These are phyloP conservation scores for Ganaspis brasiliensis DNA, from an alignment of 2,888 invertebrate species.

Conservation along the genomic window DNA sequence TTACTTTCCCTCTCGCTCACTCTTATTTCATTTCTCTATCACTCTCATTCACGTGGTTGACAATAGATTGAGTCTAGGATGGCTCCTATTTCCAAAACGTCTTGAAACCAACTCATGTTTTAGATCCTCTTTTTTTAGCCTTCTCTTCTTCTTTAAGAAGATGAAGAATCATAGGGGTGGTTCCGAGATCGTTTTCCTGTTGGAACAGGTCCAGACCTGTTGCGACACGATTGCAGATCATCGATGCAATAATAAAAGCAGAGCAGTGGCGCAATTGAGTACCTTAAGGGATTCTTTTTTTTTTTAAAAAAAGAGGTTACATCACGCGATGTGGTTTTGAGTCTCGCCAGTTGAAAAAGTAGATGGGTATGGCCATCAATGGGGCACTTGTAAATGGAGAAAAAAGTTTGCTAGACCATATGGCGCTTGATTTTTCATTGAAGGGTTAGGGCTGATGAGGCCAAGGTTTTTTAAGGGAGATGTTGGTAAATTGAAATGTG, in stretches of 20 bases:
- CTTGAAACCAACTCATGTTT: slow-evolving; percentile 1
- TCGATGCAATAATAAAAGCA: slow-evolving; percentile 21
- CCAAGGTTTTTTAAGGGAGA: background rate
- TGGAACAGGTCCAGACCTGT: slow-evolving; percentile 66
- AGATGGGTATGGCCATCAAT: slow-evolving; percentile 14
- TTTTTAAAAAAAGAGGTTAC: slow-evolving; percentile 6
- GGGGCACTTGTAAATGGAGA: slow-evolving; percentile 21
- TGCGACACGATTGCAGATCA: slow-evolving; percentile 62
- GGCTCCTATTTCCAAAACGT: slow-evolving; percentile 53
- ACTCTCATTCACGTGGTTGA: background rate
- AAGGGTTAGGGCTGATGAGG: background rate
- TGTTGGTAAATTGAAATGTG: slow-evolving; percentile 9
- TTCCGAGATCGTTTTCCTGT: slow-evolving; percentile 43
- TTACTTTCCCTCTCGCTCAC: slow-evolving; percentile 43
- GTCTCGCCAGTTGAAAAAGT: slow-evolving; percentile 5
- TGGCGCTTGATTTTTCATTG: slow-evolving; percentile 30
- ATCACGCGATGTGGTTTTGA: slow-evolving; percentile 33
- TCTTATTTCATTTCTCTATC: too few species aligned
- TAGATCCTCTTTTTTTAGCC: slow-evolving; percentile 43
- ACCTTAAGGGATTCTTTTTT: background rate
- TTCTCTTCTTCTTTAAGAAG: slow-evolving; percentile 34
- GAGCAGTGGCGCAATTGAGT: slow-evolving; percentile 13
- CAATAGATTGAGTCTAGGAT: slow-evolving; percentile 28
- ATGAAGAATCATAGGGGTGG: slow-evolving; percentile 50
- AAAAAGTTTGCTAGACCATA: slow-evolving; percentile 25